phyloP scores from a whole-genome alignment of 2,113 vertebrate genomes.

The Gasterosteus nipponicus region DNA sequence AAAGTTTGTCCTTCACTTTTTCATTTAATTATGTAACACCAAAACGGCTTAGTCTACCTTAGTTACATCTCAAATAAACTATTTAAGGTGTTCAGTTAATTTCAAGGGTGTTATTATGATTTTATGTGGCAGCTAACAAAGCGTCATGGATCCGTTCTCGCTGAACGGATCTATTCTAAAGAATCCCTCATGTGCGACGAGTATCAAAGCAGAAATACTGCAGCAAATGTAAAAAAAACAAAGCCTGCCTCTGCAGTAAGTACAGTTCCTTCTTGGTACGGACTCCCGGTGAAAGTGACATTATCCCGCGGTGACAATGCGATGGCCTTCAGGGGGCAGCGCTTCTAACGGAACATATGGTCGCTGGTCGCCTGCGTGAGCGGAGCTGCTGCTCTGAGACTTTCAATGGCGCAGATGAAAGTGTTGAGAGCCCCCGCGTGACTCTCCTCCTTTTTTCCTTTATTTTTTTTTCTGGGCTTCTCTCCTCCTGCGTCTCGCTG shows the following conservation, averaged over 20 bases:
- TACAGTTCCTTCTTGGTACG: background rate
- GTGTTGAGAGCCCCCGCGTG: slow-evolving; percentile 14
- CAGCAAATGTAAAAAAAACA: background rate
- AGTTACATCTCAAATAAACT: background rate
- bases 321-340: slow-evolving; percentile 33
- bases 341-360: slow-evolving; percentile 52
- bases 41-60: background rate
- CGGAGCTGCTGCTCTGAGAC: slow-evolving; percentile 53
- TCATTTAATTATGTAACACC: background rate
- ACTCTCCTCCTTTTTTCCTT: background rate
- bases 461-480: slow-evolving; percentile 16
- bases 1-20: background rate
- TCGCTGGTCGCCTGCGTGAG: slow-evolving; percentile 36
- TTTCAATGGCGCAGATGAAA: slow-evolving; percentile 37
- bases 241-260: background rate
- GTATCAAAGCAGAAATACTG: background rate
- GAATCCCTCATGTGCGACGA: slow-evolving; percentile 15
- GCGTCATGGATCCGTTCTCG: background rate
- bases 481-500: slow-evolving; percentile 18
- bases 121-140: slow-evolving; percentile 7
- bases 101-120: background rate
- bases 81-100: background rate
- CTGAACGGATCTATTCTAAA: slow-evolving; percentile 1
- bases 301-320: slow-evolving; percentile 37
- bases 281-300: slow-evolving; percentile 27